phyloP scores from a whole-genome alignment of 2,888 invertebrate species.

The Sympetrum striolatum region DNA sequence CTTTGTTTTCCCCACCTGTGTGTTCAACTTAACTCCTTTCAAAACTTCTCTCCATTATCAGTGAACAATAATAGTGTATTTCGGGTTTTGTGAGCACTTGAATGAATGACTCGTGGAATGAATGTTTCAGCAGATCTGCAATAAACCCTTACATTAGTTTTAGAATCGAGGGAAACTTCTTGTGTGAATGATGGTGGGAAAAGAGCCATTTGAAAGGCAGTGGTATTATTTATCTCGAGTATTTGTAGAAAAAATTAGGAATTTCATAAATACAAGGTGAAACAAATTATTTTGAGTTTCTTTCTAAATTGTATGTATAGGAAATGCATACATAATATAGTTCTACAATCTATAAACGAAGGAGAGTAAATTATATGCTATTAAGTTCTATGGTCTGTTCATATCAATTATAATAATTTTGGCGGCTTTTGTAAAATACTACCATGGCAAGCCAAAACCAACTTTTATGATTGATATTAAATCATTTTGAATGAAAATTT shows the following conservation, averaged over 20 bases:
- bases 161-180: not conserved
- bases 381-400: conserved; percentile 39
- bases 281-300: conserved; percentile 21
- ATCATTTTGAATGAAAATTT: conserved; percentile 42
- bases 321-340: conserved; percentile 33
- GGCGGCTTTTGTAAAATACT: conserved; percentile 40
- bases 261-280: conserved; percentile 40
- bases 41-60: conserved; percentile 26
- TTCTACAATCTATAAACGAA: conserved; percentile 23
- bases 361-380: conserved; percentile 36
- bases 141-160: conserved; percentile 25
- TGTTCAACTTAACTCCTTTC: conserved; percentile 37
- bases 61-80: conserved; percentile 19
- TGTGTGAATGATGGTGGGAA: conserved; percentile 42
- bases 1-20: conserved; percentile 34
- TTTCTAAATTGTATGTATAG: conserved; percentile 35
- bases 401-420: conserved; percentile 31
- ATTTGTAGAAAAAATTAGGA: conserved; percentile 43
- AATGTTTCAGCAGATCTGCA: conserved; percentile 44
- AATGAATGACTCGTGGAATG: conserved; percentile 10
- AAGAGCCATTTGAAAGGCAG: conserved; percentile 40
- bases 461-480: conserved; percentile 44
- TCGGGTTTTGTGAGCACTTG: conserved; percentile 12
- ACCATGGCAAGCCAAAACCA: conserved; percentile 27
- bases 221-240: conserved; percentile 44